phyloP scores from a whole-genome alignment of 1,140 invertebrate species.

The Cheumatopsyche charites region DNA sequence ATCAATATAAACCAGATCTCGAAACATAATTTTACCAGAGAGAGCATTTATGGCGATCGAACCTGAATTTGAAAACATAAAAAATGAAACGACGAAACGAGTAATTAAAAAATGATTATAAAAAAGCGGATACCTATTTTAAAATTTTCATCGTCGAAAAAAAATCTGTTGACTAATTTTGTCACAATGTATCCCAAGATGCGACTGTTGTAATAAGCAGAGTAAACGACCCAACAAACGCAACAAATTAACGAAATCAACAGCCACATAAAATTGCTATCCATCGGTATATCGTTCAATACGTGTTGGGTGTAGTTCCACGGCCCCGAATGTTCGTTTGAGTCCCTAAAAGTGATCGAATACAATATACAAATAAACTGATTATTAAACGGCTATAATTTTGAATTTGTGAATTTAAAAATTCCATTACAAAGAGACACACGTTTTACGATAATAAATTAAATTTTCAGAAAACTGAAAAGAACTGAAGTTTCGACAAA shows the following conservation, averaged over 20 bases:
- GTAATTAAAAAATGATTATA: constrained; percentile 36
- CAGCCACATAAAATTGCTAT: constrained; percentile 78
- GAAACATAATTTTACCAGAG: constrained; percentile 98
- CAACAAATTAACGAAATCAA: constrained; percentile 80
- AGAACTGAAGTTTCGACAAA: no score
- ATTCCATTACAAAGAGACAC: no score
- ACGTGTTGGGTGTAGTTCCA: constrained; percentile 63
- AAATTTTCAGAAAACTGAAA: no score
- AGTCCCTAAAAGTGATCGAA: neutral
- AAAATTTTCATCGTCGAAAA: constrained; percentile 84
- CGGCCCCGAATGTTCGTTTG: constrained; percentile 21
- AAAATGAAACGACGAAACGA: neutral
- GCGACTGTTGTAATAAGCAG: constrained; percentile 94
- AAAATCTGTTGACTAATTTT: constrained; percentile 86
- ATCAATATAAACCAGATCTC: constrained; percentile 93
- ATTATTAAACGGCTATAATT: no score
- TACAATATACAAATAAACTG: neutral
- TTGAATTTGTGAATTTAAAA: no score
- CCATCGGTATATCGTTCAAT: constrained; percentile 77
- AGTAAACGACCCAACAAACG: constrained; percentile 90
- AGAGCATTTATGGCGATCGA: constrained; percentile 93
- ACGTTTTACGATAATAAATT: no score
- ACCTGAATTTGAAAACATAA: constrained; percentile 63
- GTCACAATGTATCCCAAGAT: constrained; percentile 90
- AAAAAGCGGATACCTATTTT: constrained; percentile 78